These are phyloP conservation scores for Leucosticte australis DNA, from an alignment of 2,113 vertebrate genomes.

Conservation along the genomic window DNA sequence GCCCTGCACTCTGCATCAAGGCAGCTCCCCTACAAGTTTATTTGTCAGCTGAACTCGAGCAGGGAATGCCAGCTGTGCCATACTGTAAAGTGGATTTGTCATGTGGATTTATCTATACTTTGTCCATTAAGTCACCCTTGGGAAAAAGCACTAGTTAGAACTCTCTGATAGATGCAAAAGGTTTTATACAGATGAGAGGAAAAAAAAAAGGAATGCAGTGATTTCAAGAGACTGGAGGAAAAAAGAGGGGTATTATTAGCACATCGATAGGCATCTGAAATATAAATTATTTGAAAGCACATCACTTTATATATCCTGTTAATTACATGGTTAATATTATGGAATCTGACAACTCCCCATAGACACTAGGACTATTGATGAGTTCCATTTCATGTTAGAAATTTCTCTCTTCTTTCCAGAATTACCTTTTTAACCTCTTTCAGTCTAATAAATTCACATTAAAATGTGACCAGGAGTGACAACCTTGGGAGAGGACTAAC, in stretches of 20 bases:
- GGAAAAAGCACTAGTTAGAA: conserved; percentile 57
- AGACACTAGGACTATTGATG: conserved; percentile 32
- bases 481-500: conserved; percentile 45
- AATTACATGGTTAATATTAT: conserved; percentile 48
- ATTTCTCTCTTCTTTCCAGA: conserved; percentile 35
- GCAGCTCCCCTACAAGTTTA: background rate
- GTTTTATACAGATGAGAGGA: background rate
- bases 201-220: background rate
- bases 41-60: conserved; percentile 17
- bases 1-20: background rate
- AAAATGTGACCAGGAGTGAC: conserved; percentile 58
- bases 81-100: conserved; percentile 40
- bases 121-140: conserved; percentile 72
- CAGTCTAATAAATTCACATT: conserved; percentile 53
- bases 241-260: conserved; percentile 14
- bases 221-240: conserved; percentile 3
- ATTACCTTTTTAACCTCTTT: conserved; percentile 48
- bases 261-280: conserved; percentile 23
- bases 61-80: conserved; percentile 46
- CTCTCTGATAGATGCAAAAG: conserved; percentile 36
- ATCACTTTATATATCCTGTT: conserved; percentile 41
- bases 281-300: conserved; percentile 44
- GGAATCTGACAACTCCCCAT: conserved; percentile 29
- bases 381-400: conserved; percentile 22
- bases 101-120: conserved; percentile 67